Base-by-base conservation (phyloP, 1,140 invertebrate species). In the Pantala flavescens region DNA sequence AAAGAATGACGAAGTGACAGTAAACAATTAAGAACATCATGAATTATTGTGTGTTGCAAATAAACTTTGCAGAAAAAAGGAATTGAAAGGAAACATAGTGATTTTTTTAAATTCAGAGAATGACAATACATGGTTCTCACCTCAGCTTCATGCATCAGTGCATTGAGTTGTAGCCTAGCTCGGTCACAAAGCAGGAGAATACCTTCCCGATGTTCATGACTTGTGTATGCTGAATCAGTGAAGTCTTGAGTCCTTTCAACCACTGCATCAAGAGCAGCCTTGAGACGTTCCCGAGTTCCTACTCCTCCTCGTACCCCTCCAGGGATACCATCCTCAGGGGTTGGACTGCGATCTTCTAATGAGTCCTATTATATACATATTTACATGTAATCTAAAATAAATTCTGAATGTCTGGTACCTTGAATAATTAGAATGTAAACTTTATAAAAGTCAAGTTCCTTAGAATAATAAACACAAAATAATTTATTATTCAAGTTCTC, bases 171-270 rank as follows among this genome's bases (percentile, higher is more conserved):
- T 76, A 93, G 86, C 80, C 92, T 92, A 76, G 92, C 90, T 76
- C 93, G 87, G 83, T 98, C 95, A 80, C 92, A 93, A n/a, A 96
- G 87, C 70, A 95, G 86, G 0, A 98, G 85, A 78, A 98, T 97
- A 81, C 94, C 94, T 84, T 99, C 96, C 73, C 97, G 87, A 84
- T 98, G 95, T 79, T 98, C 94, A 84, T 99, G 96, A 78, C 90
- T 93, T 43, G 97, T 99, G 84, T 99, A 99, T 74, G 97, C 95
- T 74, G 97, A 99, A 84, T 99, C 97, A 14, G 98, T 99, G 84
- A 99, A 99, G 83, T 99, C 98, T 84, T 98, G 96, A 73, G 95
- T 97, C 78, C 95, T 90, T 84, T 99, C 97, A 42, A 97, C 90
- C 23, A 98, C 90, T 43, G 92, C 90, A 75, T 98, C 95, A 78